These are phyloP conservation scores for Apocrypta bakeri DNA, from an alignment of 1,140 invertebrate genomes.

Conservation along the genomic window DNA sequence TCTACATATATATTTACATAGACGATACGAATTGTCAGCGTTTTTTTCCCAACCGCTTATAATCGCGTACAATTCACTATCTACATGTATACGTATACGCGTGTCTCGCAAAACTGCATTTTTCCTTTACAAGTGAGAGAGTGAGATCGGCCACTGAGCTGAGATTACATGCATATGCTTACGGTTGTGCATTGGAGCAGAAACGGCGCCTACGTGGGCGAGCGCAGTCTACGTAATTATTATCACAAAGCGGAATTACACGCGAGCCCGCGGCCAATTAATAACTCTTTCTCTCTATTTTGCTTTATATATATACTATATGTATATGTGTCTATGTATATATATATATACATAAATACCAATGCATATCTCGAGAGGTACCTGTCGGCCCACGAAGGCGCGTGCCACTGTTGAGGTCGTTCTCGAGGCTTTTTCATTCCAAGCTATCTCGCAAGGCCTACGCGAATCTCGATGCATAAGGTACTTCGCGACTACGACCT, in stretches of 20 bases:
- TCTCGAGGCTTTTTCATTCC: neutral
- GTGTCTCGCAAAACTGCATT: slow-evolving; percentile 3
- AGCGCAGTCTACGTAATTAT: slow-evolving; percentile 57
- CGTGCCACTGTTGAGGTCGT: neutral
- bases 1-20: neutral
- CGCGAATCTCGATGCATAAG: slow-evolving; percentile 1
- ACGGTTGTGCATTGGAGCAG: slow-evolving; percentile 9
- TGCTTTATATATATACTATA: no score
- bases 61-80: no score
- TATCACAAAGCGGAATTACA: slow-evolving; percentile 60
- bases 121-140: neutral
- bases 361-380: neutral
- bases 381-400: neutral
- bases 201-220: slow-evolving; percentile 68
- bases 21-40: slow-evolving; percentile 32
- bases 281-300: slow-evolving; percentile 48
- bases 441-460: neutral
- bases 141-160: neutral
- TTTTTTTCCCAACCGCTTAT: neutral
- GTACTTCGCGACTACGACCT: no score
- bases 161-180: neutral
- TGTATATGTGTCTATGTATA: neutral
- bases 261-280: slow-evolving; percentile 56
- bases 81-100: neutral
- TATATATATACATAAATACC: neutral